Percentiles rank a stretch among this genome's conserved stretches.
Evolutionary conservation across 2,797 vertebrate species (phyloP).

Genomic region (Bryconaethiops microstoma): DNA sequence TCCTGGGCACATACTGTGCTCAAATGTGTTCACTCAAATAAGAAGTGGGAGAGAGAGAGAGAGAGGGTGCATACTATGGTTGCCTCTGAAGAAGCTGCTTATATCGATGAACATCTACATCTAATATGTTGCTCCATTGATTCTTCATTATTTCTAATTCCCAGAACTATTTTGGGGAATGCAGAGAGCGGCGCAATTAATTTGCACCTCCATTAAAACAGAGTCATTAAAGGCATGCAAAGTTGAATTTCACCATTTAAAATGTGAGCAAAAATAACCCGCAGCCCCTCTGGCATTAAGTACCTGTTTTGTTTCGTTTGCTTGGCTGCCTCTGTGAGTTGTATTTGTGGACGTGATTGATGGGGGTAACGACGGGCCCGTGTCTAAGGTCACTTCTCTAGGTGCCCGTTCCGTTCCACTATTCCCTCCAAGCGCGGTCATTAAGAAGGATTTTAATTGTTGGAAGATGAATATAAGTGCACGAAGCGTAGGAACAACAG

Average conservation of each 20-base stretch:
- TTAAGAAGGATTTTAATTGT: constrained; percentile 26
- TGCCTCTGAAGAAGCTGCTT: constrained; percentile 11
- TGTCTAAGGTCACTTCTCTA: constrained; percentile 54
- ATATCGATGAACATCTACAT: constrained; percentile 74
- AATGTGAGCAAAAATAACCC: constrained; percentile 63
- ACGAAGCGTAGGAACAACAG: not conserved
- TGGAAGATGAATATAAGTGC: constrained; percentile 22
- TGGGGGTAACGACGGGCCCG: constrained; percentile 42
- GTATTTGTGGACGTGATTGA: constrained; percentile 48
- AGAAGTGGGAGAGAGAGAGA: not conserved
- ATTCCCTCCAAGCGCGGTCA: not conserved
- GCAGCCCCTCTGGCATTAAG: constrained; percentile 71
- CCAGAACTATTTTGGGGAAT: constrained; percentile 60
- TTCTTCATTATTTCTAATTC: constrained; percentile 77
- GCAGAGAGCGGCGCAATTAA: constrained; percentile 69
- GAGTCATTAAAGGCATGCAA: constrained; percentile 74
- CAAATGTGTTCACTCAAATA: constrained; percentile 38
- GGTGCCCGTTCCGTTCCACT: constrained; percentile 12
- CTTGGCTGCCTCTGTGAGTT: constrained; percentile 64
- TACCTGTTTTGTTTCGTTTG: constrained; percentile 65
- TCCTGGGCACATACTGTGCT: constrained; percentile 1
- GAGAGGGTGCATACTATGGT: not conserved
- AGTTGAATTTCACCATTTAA: constrained; percentile 76
- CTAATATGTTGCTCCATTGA: constrained; percentile 81
- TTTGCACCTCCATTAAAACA: constrained; percentile 74